These are phyloP conservation scores for Batillaria attramentaria DNA, from an alignment of 1,140 invertebrate species.

Conservation along the genomic window DNA sequence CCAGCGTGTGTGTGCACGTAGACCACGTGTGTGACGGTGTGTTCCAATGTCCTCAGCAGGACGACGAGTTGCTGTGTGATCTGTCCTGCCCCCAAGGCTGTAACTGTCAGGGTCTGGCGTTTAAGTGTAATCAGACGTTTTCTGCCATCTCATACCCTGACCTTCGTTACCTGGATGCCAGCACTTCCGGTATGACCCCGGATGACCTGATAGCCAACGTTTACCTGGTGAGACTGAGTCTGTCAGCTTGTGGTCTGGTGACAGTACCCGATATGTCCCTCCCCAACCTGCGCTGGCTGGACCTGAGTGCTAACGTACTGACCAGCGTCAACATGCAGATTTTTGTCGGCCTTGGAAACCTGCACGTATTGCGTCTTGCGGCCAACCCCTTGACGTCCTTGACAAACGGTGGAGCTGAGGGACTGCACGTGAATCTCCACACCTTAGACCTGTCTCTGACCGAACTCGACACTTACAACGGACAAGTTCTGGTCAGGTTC, in stretches of 20 bases:
- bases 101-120: constrained; percentile 3
- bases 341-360: not conserved
- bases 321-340: not conserved
- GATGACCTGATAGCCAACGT: not conserved
- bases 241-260: not conserved
- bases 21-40: constrained; percentile 18
- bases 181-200: not conserved
- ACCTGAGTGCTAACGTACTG: not conserved
- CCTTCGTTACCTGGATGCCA: constrained; percentile 3
- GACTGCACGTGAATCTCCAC: not conserved
- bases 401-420: not conserved
- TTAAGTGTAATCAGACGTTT: not conserved
- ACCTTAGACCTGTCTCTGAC: not conserved
- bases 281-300: constrained; percentile 3
- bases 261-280: not conserved
- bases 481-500: constrained; percentile 6
- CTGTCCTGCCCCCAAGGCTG: not conserved
- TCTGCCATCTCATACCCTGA: not conserved
- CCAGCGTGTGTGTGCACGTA: not conserved
- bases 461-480: not conserved
- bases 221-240: not conserved
- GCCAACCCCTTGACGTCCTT: not conserved
- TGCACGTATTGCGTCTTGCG: not conserved
- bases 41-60: constrained; percentile 17
- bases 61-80: constrained; percentile 22